Percentiles rank a stretch among this genome's conserved stretches.
These are phyloP conservation scores for Plagiodera versicolora DNA, from an alignment of 2,888 invertebrate species.

Conservation along the genomic window DNA sequence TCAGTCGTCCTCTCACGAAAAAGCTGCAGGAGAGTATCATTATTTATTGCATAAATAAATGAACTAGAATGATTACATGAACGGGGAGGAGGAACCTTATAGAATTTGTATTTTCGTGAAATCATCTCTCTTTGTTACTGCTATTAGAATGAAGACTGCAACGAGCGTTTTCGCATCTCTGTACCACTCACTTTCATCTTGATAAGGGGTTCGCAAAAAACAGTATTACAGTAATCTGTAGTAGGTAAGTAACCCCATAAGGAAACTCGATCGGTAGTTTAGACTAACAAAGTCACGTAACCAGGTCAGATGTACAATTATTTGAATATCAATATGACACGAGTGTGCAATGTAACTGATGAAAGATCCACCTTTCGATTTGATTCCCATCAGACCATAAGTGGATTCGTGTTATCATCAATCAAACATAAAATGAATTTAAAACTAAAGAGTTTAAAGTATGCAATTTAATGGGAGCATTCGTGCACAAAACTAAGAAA, in stretches of 20 bases:
- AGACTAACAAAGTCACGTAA: constrained; percentile 10
- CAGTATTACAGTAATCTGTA: constrained; percentile 13
- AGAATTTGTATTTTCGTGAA: constrained; percentile 10
- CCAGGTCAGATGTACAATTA: constrained; percentile 11
- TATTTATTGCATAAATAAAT: constrained; percentile 22
- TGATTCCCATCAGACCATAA: not conserved
- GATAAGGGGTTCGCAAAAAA: constrained; percentile 5
- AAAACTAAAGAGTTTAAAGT: too few relatives aligned
- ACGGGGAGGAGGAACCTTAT: not conserved
- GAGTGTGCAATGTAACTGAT: not conserved
- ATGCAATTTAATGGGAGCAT: too few relatives aligned
- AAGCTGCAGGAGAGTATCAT: constrained; percentile 3
- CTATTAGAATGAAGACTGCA: not conserved
- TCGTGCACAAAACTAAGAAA: too few relatives aligned
- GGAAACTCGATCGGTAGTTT: constrained; percentile 12
- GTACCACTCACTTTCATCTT: constrained; percentile 3
- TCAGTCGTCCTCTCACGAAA: constrained; percentile 1
- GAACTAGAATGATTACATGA: constrained; percentile 12
- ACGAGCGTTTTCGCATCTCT: not conserved
- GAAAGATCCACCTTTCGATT: constrained; percentile 10
- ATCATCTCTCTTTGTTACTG: constrained; percentile 7
- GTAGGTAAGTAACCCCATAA: constrained; percentile 14
- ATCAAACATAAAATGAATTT: too few relatives aligned
- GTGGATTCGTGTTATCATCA: too few relatives aligned
- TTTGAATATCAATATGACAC: constrained; percentile 13